Evolutionary conservation across 2,888 invertebrate species (phyloP).

Genomic region (Lagria hirta): DNA sequence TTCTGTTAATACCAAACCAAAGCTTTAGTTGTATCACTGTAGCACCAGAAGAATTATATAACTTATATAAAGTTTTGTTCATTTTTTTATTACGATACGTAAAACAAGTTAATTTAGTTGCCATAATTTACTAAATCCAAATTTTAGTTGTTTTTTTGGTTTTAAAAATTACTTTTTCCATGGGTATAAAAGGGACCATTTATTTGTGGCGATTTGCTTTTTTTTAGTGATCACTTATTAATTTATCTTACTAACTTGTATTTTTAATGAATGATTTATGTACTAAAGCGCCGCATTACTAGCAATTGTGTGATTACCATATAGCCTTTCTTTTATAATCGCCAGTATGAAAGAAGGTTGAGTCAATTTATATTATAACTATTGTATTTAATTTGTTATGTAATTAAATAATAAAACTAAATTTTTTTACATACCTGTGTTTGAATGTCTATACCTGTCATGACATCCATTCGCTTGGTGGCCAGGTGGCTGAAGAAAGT

Average conservation of each 20-base stretch:
- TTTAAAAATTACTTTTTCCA: slow-evolving; percentile 40
- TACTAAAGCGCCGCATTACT: slow-evolving; percentile 18
- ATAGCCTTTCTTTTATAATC: slow-evolving; percentile 46
- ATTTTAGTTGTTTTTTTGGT: slow-evolving; percentile 37
- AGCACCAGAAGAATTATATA: background rate
- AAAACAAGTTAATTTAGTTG: slow-evolving; percentile 38
- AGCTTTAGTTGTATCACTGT: slow-evolving; percentile 1
- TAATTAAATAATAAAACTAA: slow-evolving; percentile 56
- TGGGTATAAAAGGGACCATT: slow-evolving; percentile 51
- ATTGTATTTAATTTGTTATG: slow-evolving; percentile 49
- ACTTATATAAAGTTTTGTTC: background rate
- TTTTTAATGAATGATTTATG: slow-evolving; percentile 20
- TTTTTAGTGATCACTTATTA: slow-evolving; percentile 43
- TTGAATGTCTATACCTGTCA: slow-evolving; percentile 4
- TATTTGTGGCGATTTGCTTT: slow-evolving; percentile 38
- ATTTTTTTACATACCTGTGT: slow-evolving; percentile 48
- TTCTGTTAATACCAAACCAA: background rate
- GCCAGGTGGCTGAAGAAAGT: no score
- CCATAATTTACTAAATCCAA: slow-evolving; percentile 42
- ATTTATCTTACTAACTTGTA: slow-evolving; percentile 39
- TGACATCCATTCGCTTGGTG: no score
- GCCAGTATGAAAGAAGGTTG: slow-evolving; percentile 48
- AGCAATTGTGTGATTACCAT: slow-evolving; percentile 42
- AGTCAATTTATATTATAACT: slow-evolving; percentile 42
- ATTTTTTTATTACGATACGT: slow-evolving; percentile 14